phyloP scores from a whole-genome alignment of 2,888 invertebrate species.

The Colletes collaris region DNA sequence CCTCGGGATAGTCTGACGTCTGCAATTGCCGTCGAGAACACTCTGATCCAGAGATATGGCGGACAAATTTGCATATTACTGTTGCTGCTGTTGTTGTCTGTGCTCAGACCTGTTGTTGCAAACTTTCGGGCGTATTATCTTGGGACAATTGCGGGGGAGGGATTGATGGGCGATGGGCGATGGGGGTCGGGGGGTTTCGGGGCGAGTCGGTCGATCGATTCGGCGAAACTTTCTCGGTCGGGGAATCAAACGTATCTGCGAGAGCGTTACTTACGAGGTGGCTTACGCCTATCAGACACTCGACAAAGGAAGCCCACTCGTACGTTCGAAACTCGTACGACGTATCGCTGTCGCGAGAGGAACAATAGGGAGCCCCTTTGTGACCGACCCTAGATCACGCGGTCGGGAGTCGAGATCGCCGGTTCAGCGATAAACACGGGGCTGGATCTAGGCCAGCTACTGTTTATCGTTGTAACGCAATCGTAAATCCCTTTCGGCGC shows the following conservation, averaged over 20 bases:
- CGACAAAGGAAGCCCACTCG: slow-evolving; percentile 48
- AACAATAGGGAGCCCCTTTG: slow-evolving; percentile 59
- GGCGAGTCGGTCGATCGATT: slow-evolving; percentile 24
- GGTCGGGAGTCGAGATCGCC: slow-evolving; percentile 56
- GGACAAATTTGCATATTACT: slow-evolving; percentile 41
- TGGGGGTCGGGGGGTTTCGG: too few species aligned
- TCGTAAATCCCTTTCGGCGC: slow-evolving; percentile 56
- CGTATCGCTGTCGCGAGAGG: slow-evolving; percentile 56
- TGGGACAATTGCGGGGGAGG: background rate
- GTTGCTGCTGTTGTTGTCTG: slow-evolving; percentile 34
- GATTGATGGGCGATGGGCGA: background rate
- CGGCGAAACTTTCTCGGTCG: slow-evolving; percentile 40
- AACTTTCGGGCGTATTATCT: slow-evolving; percentile 30
- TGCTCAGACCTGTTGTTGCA: slow-evolving; percentile 21
- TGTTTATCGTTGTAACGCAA: slow-evolving; percentile 66
- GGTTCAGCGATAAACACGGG: slow-evolving; percentile 64
- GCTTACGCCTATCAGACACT: slow-evolving; percentile 34
- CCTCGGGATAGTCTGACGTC: slow-evolving; percentile 1
- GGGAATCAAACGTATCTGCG: slow-evolving; percentile 36
- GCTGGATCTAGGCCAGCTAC: slow-evolving; percentile 64
- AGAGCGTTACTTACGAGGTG: slow-evolving; percentile 27
- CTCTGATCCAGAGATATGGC: slow-evolving; percentile 23
- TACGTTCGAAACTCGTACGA: slow-evolving; percentile 54
- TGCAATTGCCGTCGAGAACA: slow-evolving; percentile 6
- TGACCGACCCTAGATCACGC: slow-evolving; percentile 57